These are phyloP conservation scores for Seriola rivoliana DNA, from an alignment of 2,113 vertebrate species.

Conservation along the genomic window DNA sequence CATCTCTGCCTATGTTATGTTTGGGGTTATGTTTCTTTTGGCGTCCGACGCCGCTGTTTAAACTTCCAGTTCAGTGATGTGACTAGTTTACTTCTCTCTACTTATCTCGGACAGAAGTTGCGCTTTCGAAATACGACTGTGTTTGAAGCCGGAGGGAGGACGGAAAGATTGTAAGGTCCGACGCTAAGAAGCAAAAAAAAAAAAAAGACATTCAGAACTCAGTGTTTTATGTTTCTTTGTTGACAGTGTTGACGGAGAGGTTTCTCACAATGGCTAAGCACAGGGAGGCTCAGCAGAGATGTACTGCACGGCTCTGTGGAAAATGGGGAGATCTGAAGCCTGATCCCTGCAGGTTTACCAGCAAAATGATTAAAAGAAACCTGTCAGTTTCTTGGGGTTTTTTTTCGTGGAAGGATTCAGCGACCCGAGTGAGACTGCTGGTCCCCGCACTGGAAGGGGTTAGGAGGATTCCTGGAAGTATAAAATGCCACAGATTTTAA, in stretches of 20 bases:
- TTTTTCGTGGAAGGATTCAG: background rate
- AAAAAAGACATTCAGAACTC: background rate
- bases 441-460: background rate
- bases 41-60: background rate
- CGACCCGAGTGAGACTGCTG: background rate
- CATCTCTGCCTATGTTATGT: background rate
- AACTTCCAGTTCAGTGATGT: background rate
- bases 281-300: background rate
- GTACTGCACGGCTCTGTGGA: background rate
- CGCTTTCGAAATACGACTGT: background rate
- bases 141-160: background rate
- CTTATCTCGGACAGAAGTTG: background rate
- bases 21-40: constrained; percentile 9
- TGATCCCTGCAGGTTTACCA: constrained; percentile 27
- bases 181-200: background rate
- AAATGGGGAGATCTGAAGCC: constrained; percentile 8
- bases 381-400: background rate
- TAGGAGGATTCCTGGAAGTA: background rate
- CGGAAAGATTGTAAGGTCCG: background rate
- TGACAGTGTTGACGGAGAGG: background rate
- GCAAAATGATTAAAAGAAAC: constrained; percentile 23
- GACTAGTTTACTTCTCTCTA: background rate
- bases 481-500: background rate
- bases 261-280: constrained; percentile 7
- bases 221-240: background rate